Evolutionary conservation across 2,797 vertebrate species (phyloP).

Genomic region (Nasua narica): DNA sequence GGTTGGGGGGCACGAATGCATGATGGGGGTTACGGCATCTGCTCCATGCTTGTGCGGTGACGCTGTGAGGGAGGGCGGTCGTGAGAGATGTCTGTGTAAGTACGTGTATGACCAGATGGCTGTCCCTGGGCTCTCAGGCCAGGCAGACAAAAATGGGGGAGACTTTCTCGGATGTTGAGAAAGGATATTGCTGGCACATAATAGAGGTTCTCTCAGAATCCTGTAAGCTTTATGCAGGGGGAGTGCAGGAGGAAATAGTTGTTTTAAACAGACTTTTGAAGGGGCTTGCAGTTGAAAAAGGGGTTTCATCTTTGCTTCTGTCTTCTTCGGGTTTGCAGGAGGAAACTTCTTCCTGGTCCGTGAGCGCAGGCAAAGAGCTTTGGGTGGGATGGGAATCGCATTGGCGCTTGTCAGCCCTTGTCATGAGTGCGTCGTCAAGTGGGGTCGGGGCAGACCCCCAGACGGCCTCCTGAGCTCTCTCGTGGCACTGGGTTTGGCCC

Average conservation of each 20-base stretch:
- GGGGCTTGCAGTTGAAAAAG: not conserved
- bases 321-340: not conserved
- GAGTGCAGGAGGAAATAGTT: not conserved
- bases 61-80: not conserved
- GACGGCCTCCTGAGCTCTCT: not conserved
- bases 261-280: not conserved
- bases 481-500: not conserved
- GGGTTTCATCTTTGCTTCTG: not conserved
- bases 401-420: fast-evolving
- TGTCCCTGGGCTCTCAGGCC: not conserved
- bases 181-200: not conserved
- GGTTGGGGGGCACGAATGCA: not conserved
- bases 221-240: not conserved
- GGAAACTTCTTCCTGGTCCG: not conserved
- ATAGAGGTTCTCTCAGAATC: not conserved
- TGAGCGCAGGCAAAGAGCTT: not conserved
- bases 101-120: fast-evolving
- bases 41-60: not conserved
- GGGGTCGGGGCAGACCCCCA: not conserved
- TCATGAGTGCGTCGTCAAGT: not conserved
- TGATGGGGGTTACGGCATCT: not conserved
- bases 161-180: not conserved
- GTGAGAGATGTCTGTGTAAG: too few species aligned
- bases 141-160: not conserved
- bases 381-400: too few species aligned